Evolutionary conservation across 35 echinoderm and acorn worm genomes (phyloP).

Genomic region (Patiria miniata): DNA sequence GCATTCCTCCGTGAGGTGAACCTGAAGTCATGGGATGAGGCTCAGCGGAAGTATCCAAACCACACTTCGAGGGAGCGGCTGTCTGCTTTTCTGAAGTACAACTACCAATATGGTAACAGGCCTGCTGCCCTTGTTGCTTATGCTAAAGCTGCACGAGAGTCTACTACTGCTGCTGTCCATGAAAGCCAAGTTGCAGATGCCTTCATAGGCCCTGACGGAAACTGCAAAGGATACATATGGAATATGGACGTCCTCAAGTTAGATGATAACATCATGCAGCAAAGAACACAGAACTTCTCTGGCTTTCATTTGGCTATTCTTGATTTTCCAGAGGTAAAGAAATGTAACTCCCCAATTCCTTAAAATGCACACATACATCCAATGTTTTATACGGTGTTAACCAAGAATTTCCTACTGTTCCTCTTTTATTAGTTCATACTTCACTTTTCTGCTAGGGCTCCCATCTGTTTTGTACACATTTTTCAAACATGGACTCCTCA

Average conservation of each 20-base stretch:
- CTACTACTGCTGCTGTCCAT: not conserved
- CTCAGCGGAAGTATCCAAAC: not conserved
- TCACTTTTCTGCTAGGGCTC: not conserved
- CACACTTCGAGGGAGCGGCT: not conserved
- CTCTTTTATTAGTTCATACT: not conserved
- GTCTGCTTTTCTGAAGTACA: not conserved
- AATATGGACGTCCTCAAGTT: constrained; percentile 10
- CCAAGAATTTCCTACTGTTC: not conserved
- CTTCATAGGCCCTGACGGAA: not conserved
- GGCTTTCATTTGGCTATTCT: not conserved
- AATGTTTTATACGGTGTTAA: not conserved
- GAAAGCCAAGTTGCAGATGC: not conserved
- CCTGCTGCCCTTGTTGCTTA: not conserved
- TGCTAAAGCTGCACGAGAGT: not conserved
- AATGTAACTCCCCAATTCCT: not conserved
- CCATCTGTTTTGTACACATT: not conserved
- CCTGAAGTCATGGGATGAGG: not conserved
- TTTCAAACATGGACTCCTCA: not conserved
- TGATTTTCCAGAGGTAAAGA: constrained; percentile 5
- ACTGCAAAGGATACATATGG: not conserved
- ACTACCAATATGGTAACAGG: constrained; percentile 3
- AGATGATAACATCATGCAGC: not conserved
- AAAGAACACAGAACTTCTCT: not conserved
- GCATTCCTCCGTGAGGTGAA: not conserved
- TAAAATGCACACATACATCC: not conserved